These are phyloP conservation scores for Sphinx pinastri DNA, from an alignment of 2,888 invertebrate species.

Conservation along the genomic window DNA sequence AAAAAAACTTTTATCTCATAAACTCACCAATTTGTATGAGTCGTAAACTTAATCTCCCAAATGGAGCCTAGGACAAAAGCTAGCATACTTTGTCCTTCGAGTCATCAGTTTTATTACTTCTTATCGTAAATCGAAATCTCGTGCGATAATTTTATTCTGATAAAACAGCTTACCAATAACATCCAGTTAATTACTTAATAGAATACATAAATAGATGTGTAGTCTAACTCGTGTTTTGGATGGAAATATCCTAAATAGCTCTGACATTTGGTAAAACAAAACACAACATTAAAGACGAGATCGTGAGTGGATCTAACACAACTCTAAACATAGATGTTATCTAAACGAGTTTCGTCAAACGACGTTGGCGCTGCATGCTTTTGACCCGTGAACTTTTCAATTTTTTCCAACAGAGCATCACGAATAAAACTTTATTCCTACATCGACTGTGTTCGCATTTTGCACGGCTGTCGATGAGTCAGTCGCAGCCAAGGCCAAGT, in stretches of 20 bases:
- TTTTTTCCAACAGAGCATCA: slow-evolving; percentile 28
- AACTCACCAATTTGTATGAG: not conserved
- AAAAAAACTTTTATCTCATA: not conserved
- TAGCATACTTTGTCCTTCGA: not conserved
- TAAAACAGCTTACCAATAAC: not conserved
- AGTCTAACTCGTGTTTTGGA: not conserved
- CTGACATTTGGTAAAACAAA: slow-evolving; percentile 20
- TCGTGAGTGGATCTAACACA: slow-evolving; percentile 19
- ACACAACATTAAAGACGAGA: slow-evolving; percentile 12
- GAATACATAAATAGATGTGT: not conserved
- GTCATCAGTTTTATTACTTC: not conserved
- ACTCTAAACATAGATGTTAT: slow-evolving; percentile 11
- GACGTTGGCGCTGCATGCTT: slow-evolving; percentile 35
- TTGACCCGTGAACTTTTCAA: slow-evolving; percentile 51
- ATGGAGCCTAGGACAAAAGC: not conserved
- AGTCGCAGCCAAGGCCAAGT: slow-evolving; percentile 65
- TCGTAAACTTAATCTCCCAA: not conserved
- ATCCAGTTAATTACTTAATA: not conserved
- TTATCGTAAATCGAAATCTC: not conserved
- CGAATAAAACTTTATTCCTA: slow-evolving; percentile 18
- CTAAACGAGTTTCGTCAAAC: slow-evolving; percentile 28
- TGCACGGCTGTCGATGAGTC: slow-evolving; percentile 55
- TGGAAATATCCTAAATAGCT: slow-evolving; percentile 5
- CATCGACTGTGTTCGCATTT: slow-evolving; percentile 43
- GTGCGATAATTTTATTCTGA: not conserved